phyloP scores from a whole-genome alignment of 1,140 invertebrate genomes.

The Calosoma granatense region DNA sequence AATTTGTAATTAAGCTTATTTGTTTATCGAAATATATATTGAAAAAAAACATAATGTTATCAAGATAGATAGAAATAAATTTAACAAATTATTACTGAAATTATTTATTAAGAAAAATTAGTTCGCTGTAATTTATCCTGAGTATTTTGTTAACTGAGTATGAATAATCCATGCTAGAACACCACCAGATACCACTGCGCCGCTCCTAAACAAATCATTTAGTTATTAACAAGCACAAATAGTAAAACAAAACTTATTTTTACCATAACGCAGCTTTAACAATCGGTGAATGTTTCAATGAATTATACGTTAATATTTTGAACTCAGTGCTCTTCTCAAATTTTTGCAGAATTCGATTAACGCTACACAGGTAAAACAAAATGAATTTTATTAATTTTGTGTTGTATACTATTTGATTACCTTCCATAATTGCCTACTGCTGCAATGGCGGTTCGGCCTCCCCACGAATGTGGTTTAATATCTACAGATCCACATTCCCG shows the following conservation, averaged over 20 bases:
- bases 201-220: slow-evolving; percentile 18
- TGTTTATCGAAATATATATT: too few relatives aligned
- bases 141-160: neutral
- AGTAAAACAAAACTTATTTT: slow-evolving; percentile 18
- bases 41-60: too few relatives aligned
- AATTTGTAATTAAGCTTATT: too few relatives aligned
- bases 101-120: too few relatives aligned
- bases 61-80: too few relatives aligned
- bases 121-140: too few relatives aligned
- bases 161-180: slow-evolving; percentile 17
- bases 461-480: slow-evolving; percentile 29
- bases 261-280: slow-evolving; percentile 37
- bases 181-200: slow-evolving; percentile 18
- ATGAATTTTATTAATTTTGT: too few relatives aligned
- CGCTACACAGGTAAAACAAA: too few relatives aligned
- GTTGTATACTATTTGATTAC: slow-evolving; percentile 34
- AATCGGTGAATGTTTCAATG: slow-evolving; percentile 36
- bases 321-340: slow-evolving; percentile 38
- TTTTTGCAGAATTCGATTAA: slow-evolving; percentile 38
- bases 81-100: too few relatives aligned
- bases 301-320: slow-evolving; percentile 36
- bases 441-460: slow-evolving; percentile 27
- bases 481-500: slow-evolving; percentile 35
- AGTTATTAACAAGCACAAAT: slow-evolving; percentile 6
- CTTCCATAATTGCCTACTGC: slow-evolving; percentile 35